Base-by-base conservation (phyloP, 2,888 invertebrate genomes). In the Xanthia icteritia region DNA sequence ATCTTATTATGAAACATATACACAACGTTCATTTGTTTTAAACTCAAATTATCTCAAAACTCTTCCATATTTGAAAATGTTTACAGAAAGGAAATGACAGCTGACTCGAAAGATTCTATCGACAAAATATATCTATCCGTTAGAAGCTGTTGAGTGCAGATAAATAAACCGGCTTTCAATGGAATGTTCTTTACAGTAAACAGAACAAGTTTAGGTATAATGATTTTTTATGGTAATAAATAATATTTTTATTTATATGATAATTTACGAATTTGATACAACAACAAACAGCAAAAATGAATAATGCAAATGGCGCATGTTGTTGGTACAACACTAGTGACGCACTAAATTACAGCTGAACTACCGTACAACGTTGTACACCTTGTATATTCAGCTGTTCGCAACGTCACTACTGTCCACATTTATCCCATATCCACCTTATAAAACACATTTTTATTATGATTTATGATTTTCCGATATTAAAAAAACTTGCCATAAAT, bases 61-160 rank as follows among this genome's bases (percentile, higher is more conserved):
- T 68, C 48, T 75, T 56, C 56, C 39, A 58, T 68, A 80, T 84
- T 82, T 84, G 71, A 84, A 84, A 80, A 84, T 65, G 66, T 82
- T 82, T 80, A 82, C 81, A 84, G 85, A 81, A 73, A 81, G 76
- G 72, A 76, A 82, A 80, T 84, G 82, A 85, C 83, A 81, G 76
- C 68, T 69, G 61, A 77, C 83, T 83, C 42, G 48, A 77, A 82
- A 84, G 85, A 82, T 85, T 85, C 66, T 72, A 84, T 85, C 82
- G 70, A 61, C 64, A 77, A 83, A 83, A 85, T 83, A 73, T 85
- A 85, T 84, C 58, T 81, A 77, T 81, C 73, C 77, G 83, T 83
- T 81, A 76, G 82, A 70, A 77, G 82, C 85, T 68, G 74, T 78
- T 75, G 86, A 84, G 82, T 82, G 82, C 77, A 81, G 82, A 84